A percentile compares a stretch with the other conserved stretches of the same genome.
phyloP scores from a whole-genome alignment of 2,888 invertebrate species.

The Panzeria rudis region DNA sequence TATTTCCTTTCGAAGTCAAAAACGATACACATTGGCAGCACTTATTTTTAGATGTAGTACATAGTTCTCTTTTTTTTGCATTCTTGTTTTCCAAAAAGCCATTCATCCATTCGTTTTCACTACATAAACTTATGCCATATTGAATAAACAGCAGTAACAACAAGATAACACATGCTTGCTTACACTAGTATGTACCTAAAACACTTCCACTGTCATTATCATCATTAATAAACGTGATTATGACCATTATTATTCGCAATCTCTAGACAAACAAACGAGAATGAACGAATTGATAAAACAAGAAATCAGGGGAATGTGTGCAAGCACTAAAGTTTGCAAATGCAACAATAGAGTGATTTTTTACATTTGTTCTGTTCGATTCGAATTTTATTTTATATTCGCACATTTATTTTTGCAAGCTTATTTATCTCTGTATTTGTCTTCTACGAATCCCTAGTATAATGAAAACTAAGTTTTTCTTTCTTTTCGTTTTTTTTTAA shows the following conservation, averaged over 20 bases:
- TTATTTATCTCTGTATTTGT: constrained; percentile 11
- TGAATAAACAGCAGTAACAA: constrained; percentile 17
- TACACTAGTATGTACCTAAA: constrained; percentile 28
- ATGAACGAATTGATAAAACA: constrained; percentile 4
- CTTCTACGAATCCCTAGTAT: constrained; percentile 54
- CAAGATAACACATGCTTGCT: constrained; percentile 44
- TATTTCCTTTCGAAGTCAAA: too few species aligned
- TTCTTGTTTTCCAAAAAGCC: constrained; percentile 22
- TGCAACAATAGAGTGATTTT: constrained; percentile 37
- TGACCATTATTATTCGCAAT: constrained; percentile 43
- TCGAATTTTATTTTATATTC: constrained; percentile 32
- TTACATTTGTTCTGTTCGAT: constrained; percentile 20
- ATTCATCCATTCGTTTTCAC: constrained; percentile 41
- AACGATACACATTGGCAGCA: neutral
- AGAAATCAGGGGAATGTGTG: neutral
- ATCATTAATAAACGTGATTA: constrained; percentile 50
- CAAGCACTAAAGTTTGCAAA: neutral
- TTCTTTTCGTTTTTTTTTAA: neutral
- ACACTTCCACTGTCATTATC: constrained; percentile 63
- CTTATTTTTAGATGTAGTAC: neutral
- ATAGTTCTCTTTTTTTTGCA: constrained; percentile 2
- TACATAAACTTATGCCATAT: constrained; percentile 31
- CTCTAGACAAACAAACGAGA: constrained; percentile 13
- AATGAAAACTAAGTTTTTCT: constrained; percentile 22
- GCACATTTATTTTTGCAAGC: constrained; percentile 15